Percentiles rank a stretch among this genome's conserved stretches.
These are phyloP conservation scores for Cyanocitta stelleri DNA, from an alignment of 2,113 vertebrate species.

Conservation along the genomic window DNA sequence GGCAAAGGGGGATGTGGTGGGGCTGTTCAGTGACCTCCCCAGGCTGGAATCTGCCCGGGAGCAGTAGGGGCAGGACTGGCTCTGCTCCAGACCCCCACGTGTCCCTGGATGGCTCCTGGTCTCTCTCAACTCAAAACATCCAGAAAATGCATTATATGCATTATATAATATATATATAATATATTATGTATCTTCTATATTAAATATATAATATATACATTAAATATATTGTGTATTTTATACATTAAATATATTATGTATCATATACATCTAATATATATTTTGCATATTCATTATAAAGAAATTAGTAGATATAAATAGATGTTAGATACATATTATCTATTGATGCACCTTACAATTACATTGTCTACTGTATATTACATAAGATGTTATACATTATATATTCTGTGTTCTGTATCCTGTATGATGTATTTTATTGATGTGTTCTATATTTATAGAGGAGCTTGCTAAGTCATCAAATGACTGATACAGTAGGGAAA, in stretches of 20 bases:
- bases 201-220: too few species aligned
- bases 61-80: neutral
- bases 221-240: too few species aligned
- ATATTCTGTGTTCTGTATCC: neutral
- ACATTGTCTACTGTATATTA: neutral
- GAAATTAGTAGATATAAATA: neutral
- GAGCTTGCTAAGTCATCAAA: neutral
- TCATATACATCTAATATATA: accelerated
- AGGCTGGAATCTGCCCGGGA: neutral
- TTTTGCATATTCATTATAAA: neutral
- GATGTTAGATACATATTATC: neutral
- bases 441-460: neutral
- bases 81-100: accelerated
- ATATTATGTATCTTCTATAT: too few species aligned
- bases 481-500: neutral
- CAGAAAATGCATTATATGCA: neutral
- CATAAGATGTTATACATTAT: neutral
- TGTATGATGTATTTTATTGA: neutral
- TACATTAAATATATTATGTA: neutral
- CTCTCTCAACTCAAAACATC: neutral
- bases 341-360: too few species aligned
- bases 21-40: neutral
- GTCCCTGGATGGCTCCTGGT: neutral
- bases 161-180: neutral
- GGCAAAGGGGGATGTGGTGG: neutral